Evolutionary conservation across 2,888 invertebrate genomes (phyloP), one percentile per base, ranked within the genome.

Genomic region (Diabrotica balteata): DNA sequence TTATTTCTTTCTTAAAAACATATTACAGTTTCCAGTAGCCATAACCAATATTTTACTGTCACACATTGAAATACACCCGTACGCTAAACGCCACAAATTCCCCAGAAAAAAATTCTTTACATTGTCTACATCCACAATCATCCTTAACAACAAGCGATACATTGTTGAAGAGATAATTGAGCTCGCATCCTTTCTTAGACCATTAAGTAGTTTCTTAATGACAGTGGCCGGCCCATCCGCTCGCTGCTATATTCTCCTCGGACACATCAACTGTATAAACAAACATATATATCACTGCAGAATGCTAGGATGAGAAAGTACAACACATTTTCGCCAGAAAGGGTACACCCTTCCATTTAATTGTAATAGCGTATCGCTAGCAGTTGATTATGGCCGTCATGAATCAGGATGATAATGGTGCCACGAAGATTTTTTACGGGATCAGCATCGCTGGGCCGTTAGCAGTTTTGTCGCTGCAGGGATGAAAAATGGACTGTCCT

Each of bases 181-280:
- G 58, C 59, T 63, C 47, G 67, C 57, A 67, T 67, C 67, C 70
- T 68, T 69, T 68, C 72, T 66, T 71, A 68, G 66, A 64, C 67
- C 71, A 71, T 71, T 71, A 71, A 69, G 68, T 69, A 67, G 68
- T 67, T 68, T 64, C 68, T 71, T 69, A 69, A 71, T 71, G 69
- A 69, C 66, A 60, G 45, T 61, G 68, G 57, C 57, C 63, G 59
- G 68, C 68, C 71, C 66, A 63, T 68, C 67, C 55, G 57, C 58
- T 67, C 64, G 61, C 47, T 58, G 59, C 60, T 62, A 66, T 67
- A 67, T 70, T 64, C 67, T 67, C 67, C 51, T 67, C 65, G 65
- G 65, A 68, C 64, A 60, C 61, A 65, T 68, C 67, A 67, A 58
- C 58, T 63, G 64, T 67, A 70, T 70, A 70, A 70, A 70, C 67